Percentiles rank a stretch among this genome's conserved stretches.
Conservation (phyloP, 2,888 invertebrate genomes). For the Ceraclea dissimilis region DNA sequence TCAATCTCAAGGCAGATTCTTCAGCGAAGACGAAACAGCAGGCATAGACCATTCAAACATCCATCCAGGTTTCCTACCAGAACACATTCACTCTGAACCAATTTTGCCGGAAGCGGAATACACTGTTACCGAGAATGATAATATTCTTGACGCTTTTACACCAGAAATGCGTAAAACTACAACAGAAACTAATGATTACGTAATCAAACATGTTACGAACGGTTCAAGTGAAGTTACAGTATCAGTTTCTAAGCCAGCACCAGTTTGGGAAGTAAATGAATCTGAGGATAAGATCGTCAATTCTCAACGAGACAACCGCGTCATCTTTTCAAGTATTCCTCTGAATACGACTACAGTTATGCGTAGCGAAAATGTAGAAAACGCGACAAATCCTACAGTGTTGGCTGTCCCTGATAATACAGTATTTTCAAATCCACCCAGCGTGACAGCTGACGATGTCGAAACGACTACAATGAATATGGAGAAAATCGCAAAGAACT, state of each 20-base stretch:
- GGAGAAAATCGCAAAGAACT: neutral
- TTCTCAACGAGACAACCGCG: conserved; percentile 9
- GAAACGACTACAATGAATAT: neutral
- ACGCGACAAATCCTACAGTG: conserved; percentile 9
- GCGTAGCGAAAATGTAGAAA: conserved; percentile 5
- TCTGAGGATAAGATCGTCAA: conserved; percentile 10
- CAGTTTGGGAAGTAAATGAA: conserved; percentile 36
- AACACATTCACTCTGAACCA: conserved; percentile 6
- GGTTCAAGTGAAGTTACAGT: conserved; percentile 16
- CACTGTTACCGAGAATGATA: conserved; percentile 19
- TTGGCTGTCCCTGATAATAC: conserved; percentile 21
- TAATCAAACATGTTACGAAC: conserved; percentile 11
- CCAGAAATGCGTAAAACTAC: neutral
- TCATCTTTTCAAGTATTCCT: conserved; percentile 16
- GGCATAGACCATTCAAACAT: conserved; percentile 2
- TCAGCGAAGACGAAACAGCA: conserved; percentile 17
- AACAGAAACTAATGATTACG: neutral
- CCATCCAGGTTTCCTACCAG: neutral
- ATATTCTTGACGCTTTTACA: conserved; percentile 1
- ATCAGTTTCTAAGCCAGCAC: conserved; percentile 32
- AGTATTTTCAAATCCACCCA: conserved; percentile 7
- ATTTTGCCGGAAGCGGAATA: conserved; percentile 23
- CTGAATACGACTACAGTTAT: conserved; percentile 6
- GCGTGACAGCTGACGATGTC: neutral
- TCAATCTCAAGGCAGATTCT: conserved; percentile 18